Conservation (phyloP, 2,888 invertebrate species). For the Selenia dentaria region DNA sequence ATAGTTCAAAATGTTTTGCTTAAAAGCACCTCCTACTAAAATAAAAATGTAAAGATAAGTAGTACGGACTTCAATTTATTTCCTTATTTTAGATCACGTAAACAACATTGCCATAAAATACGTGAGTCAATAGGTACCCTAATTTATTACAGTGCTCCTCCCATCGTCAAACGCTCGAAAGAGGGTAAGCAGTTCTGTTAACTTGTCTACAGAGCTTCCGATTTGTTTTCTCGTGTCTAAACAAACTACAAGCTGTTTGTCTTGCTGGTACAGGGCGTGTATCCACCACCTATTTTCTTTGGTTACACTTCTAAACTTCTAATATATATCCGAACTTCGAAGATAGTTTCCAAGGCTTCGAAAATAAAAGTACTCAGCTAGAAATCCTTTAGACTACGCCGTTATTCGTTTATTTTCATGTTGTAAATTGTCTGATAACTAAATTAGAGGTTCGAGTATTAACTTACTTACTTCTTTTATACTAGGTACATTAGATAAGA, state of each 20-base stretch:
- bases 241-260: constrained; percentile 15
- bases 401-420: too few relatives aligned
- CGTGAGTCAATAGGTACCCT: constrained; percentile 26
- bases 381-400: too few relatives aligned
- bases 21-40: too few relatives aligned
- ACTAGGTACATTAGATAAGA: too few relatives aligned
- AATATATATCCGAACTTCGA: background rate
- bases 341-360: too few relatives aligned
- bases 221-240: constrained; percentile 15
- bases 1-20: too few relatives aligned
- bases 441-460: too few relatives aligned
- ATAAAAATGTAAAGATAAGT: too few relatives aligned
- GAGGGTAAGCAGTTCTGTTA: constrained; percentile 26
- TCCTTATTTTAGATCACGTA: constrained; percentile 32
- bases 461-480: too few relatives aligned
- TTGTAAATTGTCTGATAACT: too few relatives aligned
- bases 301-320: constrained; percentile 1
- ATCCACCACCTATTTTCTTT: constrained; percentile 1
- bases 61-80: constrained; percentile 33
- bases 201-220: constrained; percentile 20
- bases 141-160: constrained; percentile 18
- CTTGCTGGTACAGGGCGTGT: constrained; percentile 3
- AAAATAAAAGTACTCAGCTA: too few relatives aligned
- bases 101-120: constrained; percentile 33
- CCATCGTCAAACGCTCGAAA: constrained; percentile 12